phyloP scores from a whole-genome alignment of 2,888 invertebrate genomes.

The Melinaea marsaeus region DNA sequence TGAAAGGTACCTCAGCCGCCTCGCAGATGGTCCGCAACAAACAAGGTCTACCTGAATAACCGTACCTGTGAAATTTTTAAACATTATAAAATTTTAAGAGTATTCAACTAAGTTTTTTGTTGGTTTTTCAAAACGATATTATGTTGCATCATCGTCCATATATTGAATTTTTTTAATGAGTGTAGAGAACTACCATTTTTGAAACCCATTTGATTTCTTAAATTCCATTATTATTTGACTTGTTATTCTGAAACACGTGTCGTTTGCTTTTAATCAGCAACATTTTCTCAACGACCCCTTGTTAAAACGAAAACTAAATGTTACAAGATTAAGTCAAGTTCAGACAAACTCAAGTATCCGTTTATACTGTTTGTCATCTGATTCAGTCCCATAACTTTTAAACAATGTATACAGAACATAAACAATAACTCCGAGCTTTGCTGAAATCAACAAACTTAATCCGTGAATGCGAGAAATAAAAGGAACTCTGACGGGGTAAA shows the following conservation, averaged over 20 bases:
- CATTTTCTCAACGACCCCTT: constrained; percentile 4
- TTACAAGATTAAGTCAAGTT: constrained; percentile 16
- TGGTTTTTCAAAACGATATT: background rate
- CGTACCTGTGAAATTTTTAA: constrained; percentile 70
- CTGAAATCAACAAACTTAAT: constrained; percentile 34
- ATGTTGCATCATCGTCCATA: too few relatives aligned
- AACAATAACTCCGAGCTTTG: constrained; percentile 34
- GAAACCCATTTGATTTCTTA: too few relatives aligned
- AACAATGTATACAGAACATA: constrained; percentile 36
- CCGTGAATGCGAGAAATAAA: constrained; percentile 31
- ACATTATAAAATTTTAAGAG: constrained; percentile 19
- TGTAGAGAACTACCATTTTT: too few relatives aligned
- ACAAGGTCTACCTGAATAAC: constrained; percentile 82
- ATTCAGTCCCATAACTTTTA: constrained; percentile 30
- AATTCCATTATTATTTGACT: too few relatives aligned
- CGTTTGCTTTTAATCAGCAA: background rate
- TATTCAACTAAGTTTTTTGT: constrained; percentile 12
- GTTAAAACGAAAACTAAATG: constrained; percentile 10
- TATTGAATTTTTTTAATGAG: too few relatives aligned
- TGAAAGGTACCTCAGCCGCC: constrained; percentile 82
- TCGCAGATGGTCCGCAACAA: constrained; percentile 87
- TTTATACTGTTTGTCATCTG: constrained; percentile 35
- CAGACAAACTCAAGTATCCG: constrained; percentile 26
- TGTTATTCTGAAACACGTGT: too few relatives aligned
- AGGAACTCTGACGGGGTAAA: constrained; percentile 29